A percentile compares a stretch with the other conserved stretches of the same genome.
phyloP scores from a whole-genome alignment of 2,888 invertebrate genomes.

The Torymus aiolomorphi region DNA sequence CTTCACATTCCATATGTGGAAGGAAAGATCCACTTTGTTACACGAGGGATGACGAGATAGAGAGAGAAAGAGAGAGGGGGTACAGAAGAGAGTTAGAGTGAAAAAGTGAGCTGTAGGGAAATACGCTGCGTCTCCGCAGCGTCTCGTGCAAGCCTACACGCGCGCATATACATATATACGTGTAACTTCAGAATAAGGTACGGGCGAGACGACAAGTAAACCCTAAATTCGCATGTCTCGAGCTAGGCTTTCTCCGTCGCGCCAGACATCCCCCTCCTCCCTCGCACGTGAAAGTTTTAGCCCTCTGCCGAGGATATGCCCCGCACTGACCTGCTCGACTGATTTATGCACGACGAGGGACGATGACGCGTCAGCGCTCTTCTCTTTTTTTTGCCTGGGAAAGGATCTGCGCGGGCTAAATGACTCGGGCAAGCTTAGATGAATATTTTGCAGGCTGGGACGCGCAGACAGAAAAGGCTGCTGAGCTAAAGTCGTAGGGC shows the following conservation, averaged over 20 bases:
- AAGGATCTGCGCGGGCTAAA: neutral
- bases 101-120: conserved; percentile 23
- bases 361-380: conserved; percentile 18
- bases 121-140: neutral
- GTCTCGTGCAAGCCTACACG: no score
- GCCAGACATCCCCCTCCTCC: conserved; percentile 60
- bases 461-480: no score
- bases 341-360: conserved; percentile 69
- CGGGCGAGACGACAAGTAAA: conserved; percentile 38
- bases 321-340: conserved; percentile 72
- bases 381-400: neutral
- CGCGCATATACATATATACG: no score
- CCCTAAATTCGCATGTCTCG: conserved; percentile 74
- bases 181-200: no score
- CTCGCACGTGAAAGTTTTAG: conserved; percentile 67
- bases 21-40: no score
- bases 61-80: conserved; percentile 43
- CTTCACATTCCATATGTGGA: no score
- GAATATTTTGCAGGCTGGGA: neutral
- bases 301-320: conserved; percentile 66
- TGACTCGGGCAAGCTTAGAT: conserved; percentile 1
- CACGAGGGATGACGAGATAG: neutral
- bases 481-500: neutral
- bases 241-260: conserved; percentile 52
- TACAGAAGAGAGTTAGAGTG: conserved; percentile 36